Evolutionary conservation across 2,888 invertebrate genomes (phyloP), one percentile per base, ranked within the genome.

Genomic region (Sepiola atlantica): DNA sequence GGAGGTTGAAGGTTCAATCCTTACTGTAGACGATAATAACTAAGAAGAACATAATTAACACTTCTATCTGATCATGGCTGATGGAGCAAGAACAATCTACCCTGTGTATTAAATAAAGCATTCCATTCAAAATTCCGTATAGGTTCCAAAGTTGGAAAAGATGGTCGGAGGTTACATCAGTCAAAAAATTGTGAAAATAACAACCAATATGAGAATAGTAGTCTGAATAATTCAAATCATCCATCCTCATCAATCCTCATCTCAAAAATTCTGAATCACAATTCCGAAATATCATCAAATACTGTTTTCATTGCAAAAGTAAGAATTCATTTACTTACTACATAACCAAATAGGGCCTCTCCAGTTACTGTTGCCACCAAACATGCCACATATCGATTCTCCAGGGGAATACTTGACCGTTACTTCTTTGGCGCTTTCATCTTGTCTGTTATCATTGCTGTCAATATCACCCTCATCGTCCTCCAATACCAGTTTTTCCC

Each of bases 351-450:
- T 96, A 18, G 97, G 97, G 16, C 97, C 97, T 94, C 97, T 95
- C 97, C 97, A 97, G 96, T 97, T 97, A 94, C 97, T 97, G 96
- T 97, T 97, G 4, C 97, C 97, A 18, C 97, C 97, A 96, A 97
- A 97, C 95, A 97, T 95, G 94, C 96, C 95, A 18, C 96, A 96
- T 94, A 96, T 96, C 0, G 97, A 97, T 94, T 97, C 97, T n/a
- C 97, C 97, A 0, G 97, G 97, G 12, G 95, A 57, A 94, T 95
- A 95, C 35, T 35, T 61, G 2, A 92, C 28, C 8, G 55, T 24
- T 55, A n/a, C 55, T 28, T 92, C 55, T 35, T 35, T 92, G 24
- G 55, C 6, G 18, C 8, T 24, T 24, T 45, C 55, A n/a, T 45
- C 45, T 10, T n/a, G 14, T 92, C 45, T 45, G n/a, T 18, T 32